Conservation (phyloP, 2,113 vertebrate species). For the Hyla sarda region DNA sequence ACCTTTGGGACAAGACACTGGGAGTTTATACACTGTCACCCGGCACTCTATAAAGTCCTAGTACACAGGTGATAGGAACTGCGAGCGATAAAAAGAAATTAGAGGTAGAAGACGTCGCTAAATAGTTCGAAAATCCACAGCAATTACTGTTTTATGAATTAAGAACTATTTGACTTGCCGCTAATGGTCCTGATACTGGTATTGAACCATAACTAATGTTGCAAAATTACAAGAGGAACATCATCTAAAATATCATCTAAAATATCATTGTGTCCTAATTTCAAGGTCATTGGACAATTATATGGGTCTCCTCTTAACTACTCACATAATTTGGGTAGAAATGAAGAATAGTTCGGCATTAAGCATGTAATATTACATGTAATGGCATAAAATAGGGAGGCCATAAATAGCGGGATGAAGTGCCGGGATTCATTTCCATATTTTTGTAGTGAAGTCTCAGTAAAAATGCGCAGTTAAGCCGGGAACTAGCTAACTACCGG, state of each 20-base stretch:
- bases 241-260: conserved; percentile 78
- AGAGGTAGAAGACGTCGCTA: conserved; percentile 67
- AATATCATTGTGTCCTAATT: conserved; percentile 78
- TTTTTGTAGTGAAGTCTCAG: conserved; percentile 42
- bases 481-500: background rate
- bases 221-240: conserved; percentile 82
- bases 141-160: conserved; percentile 77
- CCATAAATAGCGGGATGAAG: conserved; percentile 20
- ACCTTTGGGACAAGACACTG: background rate
- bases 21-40: conserved; percentile 13
- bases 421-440: conserved; percentile 44
- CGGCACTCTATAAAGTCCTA: conserved; percentile 23
- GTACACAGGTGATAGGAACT: conserved; percentile 29
- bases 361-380: conserved; percentile 46
- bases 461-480: background rate
- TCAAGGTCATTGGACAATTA: conserved; percentile 78
- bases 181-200: conserved; percentile 81
- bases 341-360: conserved; percentile 65
- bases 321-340: conserved; percentile 69
- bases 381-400: conserved; percentile 55
- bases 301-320: conserved; percentile 69
- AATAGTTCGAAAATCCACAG: conserved; percentile 70
- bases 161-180: conserved; percentile 76
- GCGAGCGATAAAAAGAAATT: conserved; percentile 51
- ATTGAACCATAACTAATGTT: conserved; percentile 85